Evolutionary conservation across 2,888 invertebrate genomes (phyloP), one percentile per base, ranked within the genome.

Genomic region (Apantesis nais): DNA sequence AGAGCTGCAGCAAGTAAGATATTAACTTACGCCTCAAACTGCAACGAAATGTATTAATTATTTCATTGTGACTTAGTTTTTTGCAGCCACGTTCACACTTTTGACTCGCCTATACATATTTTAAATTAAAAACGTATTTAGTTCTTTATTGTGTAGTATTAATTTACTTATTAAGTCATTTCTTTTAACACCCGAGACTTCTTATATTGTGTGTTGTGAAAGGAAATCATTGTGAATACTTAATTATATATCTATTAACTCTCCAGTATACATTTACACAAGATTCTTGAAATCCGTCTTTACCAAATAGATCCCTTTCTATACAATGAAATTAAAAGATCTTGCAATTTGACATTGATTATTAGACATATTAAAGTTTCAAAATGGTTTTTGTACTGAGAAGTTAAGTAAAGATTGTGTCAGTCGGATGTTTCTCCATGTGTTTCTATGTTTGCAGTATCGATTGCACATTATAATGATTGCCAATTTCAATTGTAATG

Each of bases 401-500:
- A 62, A 11, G 61, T 70, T 68, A 74, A 62, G 58, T 70, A 63
- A 72, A 73, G 66, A 66, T 70, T 71, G 67, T 60, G 9, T 41
- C 67, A 72, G 58, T 65, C 52, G 58, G 29, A 58, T 64, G 60
- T 72, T 76, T 72, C 65, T 55, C 11, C 66, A 70, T 66, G 60
- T 52, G 61, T 70, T 66, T 61, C 48, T 60, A 29, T 74, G 71
- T 74, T 67, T 68, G 61, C 62, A 44, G 11, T 73, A 68, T 73
- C 69, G 73, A 60, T 67, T 79, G 66, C 68, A 71, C 52, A 60
- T n/a, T 63, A 48, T 68, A 34, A 55, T 64, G 48, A 34, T 78
- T 74, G 72, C 72, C 62, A 74, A 72, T 82, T 73, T 72, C 60
- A 70, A 52, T 52, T 67, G 62, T 63, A 64, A 62, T 70, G 72